phyloP scores from a whole-genome alignment of 2,797 vertebrate species.

The Mus caroli region DNA sequence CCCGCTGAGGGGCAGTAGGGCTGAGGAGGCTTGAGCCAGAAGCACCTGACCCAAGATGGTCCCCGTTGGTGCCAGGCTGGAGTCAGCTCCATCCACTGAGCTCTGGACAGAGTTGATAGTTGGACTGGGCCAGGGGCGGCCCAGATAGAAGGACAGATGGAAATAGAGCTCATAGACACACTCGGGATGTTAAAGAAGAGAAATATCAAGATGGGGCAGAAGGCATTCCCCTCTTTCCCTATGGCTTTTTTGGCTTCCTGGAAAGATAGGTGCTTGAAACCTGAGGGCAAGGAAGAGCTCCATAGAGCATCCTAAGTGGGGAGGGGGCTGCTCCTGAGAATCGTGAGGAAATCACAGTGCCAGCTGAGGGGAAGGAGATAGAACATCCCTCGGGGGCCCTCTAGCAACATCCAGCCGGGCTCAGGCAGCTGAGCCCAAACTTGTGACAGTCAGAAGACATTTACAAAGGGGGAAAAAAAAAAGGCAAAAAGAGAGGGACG shows the following conservation, averaged over 20 bases:
- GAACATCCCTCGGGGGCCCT: not conserved
- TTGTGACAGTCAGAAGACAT: constrained; percentile 52
- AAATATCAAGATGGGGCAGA: not conserved
- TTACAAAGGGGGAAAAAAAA: not conserved
- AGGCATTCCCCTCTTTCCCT: not conserved
- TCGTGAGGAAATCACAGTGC: not conserved
- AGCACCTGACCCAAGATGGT: not conserved
- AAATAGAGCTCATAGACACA: constrained; percentile 26
- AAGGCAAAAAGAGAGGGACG: not conserved
- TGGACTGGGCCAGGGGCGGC: not conserved
- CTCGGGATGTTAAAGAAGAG: constrained; percentile 21
- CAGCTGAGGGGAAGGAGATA: not conserved
- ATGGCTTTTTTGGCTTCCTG: constrained; percentile 37
- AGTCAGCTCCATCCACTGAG: not conserved
- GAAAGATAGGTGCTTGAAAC: not conserved
- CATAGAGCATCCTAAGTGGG: not conserved
- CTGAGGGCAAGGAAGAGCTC: constrained; percentile 46
- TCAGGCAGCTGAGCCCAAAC: constrained; percentile 21
- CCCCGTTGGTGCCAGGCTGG: not conserved
- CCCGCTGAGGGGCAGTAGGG: not conserved
- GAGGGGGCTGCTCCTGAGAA: not conserved
- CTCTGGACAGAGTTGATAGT: not conserved
- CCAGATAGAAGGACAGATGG: not conserved
- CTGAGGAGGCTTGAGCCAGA: not conserved
- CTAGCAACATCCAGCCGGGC: not conserved